Evolutionary conservation across 2,888 invertebrate species (phyloP).

Genomic region (Keiferia lycopersicella): DNA sequence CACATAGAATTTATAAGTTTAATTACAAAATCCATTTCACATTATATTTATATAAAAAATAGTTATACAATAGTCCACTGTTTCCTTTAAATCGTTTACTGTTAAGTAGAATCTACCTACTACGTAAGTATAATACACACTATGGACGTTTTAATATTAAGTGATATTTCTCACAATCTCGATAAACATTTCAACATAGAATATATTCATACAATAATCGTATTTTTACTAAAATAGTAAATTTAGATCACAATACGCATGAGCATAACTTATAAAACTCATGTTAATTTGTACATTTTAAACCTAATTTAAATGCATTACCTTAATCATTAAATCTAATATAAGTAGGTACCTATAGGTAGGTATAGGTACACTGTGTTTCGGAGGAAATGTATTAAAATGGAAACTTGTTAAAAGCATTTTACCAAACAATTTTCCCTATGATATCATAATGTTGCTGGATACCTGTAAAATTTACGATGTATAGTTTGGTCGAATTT

Average conservation of each 20-base stretch:
- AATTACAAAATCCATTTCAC: conserved; percentile 26
- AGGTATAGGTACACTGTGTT: too few relatives aligned
- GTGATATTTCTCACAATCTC: conserved; percentile 43
- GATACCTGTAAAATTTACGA: too few relatives aligned
- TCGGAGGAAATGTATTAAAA: too few relatives aligned
- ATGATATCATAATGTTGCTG: too few relatives aligned
- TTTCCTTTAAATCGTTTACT: not conserved
- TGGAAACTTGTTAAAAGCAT: too few relatives aligned
- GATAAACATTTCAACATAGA: conserved; percentile 39
- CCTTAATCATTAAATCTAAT: conserved; percentile 46
- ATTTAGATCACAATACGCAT: conserved; percentile 69
- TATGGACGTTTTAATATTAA: conserved; percentile 49
- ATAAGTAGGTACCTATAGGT: too few relatives aligned
- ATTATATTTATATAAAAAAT: conserved; percentile 48
- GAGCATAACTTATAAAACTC: conserved; percentile 55
- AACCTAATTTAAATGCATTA: conserved; percentile 73
- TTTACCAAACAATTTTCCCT: too few relatives aligned
- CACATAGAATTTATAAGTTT: conserved; percentile 30
- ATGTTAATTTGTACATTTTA: conserved; percentile 75
- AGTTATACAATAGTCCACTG: conserved; percentile 48
- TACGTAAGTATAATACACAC: conserved; percentile 47
- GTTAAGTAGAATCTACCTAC: conserved; percentile 34
- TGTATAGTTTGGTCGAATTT: too few relatives aligned
- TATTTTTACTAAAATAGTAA: conserved; percentile 34
- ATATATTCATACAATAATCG: conserved; percentile 33